Conservation (phyloP, 2,797 vertebrate genomes). For the Cossypha caffra region DNA sequence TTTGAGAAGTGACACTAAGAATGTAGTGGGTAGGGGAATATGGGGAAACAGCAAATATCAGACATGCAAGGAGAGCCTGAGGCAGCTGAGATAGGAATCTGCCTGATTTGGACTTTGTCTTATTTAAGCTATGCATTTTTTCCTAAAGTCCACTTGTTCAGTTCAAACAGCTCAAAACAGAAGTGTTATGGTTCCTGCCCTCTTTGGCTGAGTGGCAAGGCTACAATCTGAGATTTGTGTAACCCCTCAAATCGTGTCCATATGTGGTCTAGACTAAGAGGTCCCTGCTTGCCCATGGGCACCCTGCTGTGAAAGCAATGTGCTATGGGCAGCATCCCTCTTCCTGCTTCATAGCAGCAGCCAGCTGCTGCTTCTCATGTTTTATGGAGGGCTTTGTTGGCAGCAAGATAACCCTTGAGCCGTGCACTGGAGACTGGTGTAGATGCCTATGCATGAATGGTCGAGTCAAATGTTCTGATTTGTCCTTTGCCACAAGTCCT, state of each 20-base stretch:
- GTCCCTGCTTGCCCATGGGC: background rate
- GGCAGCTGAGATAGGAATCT: background rate
- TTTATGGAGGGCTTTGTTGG: background rate
- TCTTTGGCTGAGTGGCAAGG: background rate
- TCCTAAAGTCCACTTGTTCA: background rate
- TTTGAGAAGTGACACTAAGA: background rate
- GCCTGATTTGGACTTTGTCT: background rate
- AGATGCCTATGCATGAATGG: background rate
- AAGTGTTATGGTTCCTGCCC: background rate
- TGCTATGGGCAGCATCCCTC: background rate
- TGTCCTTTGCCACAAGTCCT: fast-evolving
- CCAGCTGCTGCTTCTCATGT: background rate
- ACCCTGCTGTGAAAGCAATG: background rate
- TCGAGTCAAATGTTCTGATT: background rate
- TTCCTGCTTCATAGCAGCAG: background rate
- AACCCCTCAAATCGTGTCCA: background rate
- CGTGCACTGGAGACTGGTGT: background rate
- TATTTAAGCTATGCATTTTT: background rate
- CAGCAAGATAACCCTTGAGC: background rate
- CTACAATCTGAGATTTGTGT: background rate
- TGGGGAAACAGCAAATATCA: background rate
- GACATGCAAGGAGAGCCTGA: background rate
- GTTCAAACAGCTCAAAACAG: background rate
- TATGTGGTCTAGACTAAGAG: background rate
- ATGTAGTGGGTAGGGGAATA: no score